These are phyloP conservation scores for Noctilio leporinus DNA, from an alignment of 2,113 vertebrate species.

Conservation along the genomic window DNA sequence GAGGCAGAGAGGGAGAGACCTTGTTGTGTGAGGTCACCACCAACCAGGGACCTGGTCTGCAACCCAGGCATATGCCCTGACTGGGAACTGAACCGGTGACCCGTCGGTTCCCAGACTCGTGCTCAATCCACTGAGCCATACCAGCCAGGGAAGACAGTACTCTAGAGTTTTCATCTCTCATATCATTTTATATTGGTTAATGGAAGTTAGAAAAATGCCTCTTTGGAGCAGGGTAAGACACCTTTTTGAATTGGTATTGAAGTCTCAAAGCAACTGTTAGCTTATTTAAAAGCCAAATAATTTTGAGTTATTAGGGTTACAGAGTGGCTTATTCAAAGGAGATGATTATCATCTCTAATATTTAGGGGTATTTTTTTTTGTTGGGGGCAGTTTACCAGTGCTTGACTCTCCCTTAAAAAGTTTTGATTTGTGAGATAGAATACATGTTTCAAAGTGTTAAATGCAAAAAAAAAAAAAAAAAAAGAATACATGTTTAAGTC, in stretches of 20 bases:
- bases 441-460: too few species aligned
- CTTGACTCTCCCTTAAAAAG: not conserved
- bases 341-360: not conserved
- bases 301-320: not conserved
- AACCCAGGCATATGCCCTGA: too few species aligned
- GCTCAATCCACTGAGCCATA: too few species aligned
- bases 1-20: too few species aligned
- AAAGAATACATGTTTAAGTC: not conserved
- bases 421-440: slow-evolving; percentile 22
- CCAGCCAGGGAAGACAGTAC: not conserved
- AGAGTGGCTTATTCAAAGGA: not conserved
- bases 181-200: not conserved
- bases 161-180: not conserved
- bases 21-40: too few species aligned
- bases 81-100: too few species aligned
- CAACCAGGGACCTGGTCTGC: too few species aligned
- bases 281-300: not conserved
- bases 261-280: not conserved
- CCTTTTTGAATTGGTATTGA: slow-evolving; percentile 4
- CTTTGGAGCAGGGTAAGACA: not conserved
- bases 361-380: not conserved
- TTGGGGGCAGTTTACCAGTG: not conserved
- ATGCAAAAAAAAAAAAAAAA: too few species aligned
- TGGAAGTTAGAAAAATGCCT: slow-evolving; percentile 7
- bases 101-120: too few species aligned